Percentiles rank a stretch among this genome's conserved stretches.
Evolutionary conservation across 2,888 invertebrate species (phyloP).

Genomic region (Pheosia gnoma): DNA sequence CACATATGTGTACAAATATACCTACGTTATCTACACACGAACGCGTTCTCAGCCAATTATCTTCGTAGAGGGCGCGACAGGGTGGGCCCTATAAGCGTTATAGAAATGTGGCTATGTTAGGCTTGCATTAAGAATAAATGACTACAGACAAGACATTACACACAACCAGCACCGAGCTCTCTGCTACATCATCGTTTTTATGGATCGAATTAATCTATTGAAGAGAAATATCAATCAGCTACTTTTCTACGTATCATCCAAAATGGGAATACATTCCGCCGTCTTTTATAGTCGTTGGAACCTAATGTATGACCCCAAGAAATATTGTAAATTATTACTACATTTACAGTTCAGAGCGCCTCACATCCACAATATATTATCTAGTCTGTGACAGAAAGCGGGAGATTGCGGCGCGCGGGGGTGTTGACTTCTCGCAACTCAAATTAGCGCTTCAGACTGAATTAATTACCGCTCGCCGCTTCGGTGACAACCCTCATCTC

Average conservation of each 20-base stretch:
- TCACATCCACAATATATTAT: constrained; percentile 28
- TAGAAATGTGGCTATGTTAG: background rate
- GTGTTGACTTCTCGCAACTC: constrained; percentile 60
- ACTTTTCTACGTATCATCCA: no score
- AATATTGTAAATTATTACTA: background rate
- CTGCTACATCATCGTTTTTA: no score
- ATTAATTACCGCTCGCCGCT: constrained; percentile 70
- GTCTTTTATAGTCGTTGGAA: no score
- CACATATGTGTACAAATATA: constrained; percentile 10
- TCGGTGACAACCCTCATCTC: constrained; percentile 58
- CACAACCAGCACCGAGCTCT: no score
- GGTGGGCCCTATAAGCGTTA: constrained; percentile 19
- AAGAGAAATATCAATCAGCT: no score
- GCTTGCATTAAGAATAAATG: background rate
- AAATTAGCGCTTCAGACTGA: constrained; percentile 76
- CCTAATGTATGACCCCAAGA: no score
- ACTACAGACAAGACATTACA: background rate
- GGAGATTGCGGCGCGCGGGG: constrained; percentile 20
- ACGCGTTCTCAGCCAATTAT: constrained; percentile 24
- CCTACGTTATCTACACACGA: constrained; percentile 10
- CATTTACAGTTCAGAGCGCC: constrained; percentile 2
- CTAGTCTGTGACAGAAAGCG: constrained; percentile 38
- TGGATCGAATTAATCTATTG: no score
- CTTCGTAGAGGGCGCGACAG: constrained; percentile 12
- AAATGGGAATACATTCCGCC: no score